Evolutionary conservation across 92 coral and sea anemone genomes (phyloP).

Genomic region (Scolanthus callimorphus): DNA sequence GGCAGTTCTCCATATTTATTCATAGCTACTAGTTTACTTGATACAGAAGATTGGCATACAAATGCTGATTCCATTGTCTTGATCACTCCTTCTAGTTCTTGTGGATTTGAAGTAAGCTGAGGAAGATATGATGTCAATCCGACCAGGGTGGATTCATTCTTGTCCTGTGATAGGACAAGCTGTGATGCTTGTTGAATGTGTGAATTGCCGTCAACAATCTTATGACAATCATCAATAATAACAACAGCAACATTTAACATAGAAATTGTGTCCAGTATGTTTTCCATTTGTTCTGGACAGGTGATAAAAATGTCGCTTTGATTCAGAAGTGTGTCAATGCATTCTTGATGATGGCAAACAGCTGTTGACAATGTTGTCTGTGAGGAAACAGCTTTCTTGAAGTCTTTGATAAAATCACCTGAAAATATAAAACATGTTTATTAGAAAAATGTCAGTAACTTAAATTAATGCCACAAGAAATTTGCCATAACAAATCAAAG

Average conservation of each 20-base stretch:
- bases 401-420: background rate
- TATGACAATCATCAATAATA: conserved; percentile 38
- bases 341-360: background rate
- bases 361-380: background rate
- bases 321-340: no score
- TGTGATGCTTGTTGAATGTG: conserved; percentile 2
- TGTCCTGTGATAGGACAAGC: background rate
- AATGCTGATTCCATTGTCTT: conserved; percentile 28
- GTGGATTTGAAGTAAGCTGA: conserved; percentile 11
- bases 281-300: background rate
- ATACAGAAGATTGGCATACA: conserved; percentile 45
- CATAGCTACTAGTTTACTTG: conserved; percentile 79
- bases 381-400: background rate
- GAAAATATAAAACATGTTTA: background rate
- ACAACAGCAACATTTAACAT: conserved; percentile 6
- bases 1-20: conserved; percentile 70
- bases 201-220: conserved; percentile 1
- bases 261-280: background rate
- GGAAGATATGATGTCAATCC: conserved; percentile 51
- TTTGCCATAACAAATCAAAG: no score
- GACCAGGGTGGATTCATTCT: conserved; percentile 45
- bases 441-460: no score
- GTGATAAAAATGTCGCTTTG: no score
- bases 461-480: no score
- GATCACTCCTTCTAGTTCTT: conserved; percentile 36